These are phyloP conservation scores for Sphenopsis melanotis DNA, from an alignment of 2,797 vertebrate genomes.

Conservation along the genomic window DNA sequence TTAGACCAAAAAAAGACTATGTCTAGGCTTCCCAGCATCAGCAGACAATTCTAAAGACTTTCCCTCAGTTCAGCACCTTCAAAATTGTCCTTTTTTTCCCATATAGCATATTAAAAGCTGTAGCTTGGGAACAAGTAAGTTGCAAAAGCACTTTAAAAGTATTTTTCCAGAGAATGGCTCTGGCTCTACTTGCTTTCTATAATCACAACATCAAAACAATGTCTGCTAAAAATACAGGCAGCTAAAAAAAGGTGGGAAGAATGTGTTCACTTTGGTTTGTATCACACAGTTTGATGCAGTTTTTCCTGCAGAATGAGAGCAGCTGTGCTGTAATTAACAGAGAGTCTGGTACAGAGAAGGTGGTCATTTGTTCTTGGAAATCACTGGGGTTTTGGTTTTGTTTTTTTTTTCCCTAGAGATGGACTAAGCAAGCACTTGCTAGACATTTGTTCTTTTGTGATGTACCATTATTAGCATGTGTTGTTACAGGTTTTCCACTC, in stretches of 20 bases:
- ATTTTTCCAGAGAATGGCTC: neutral
- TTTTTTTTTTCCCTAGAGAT: neutral
- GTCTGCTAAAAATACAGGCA: neutral
- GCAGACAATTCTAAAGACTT: neutral
- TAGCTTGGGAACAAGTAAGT: neutral
- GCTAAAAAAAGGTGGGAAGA: neutral
- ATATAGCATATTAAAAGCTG: neutral
- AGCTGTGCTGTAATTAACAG: constrained; percentile 24
- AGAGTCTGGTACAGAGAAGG: neutral
- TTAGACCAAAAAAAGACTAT: neutral
- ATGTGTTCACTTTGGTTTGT: neutral
- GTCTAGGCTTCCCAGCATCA: neutral
- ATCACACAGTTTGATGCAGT: neutral
- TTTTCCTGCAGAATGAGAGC: neutral
- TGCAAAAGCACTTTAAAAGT: neutral
- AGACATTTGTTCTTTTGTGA: neutral
- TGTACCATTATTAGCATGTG: neutral
- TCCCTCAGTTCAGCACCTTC: neutral
- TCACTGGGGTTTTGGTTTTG: neutral
- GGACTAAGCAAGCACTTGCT: neutral
- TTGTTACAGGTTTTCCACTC: neutral
- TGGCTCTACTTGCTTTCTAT: neutral
- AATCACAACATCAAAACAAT: neutral
- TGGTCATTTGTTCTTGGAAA: constrained; percentile 31
- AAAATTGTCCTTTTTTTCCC: neutral